These are phyloP conservation scores for Epicauta chinensis DNA, from an alignment of 1,140 invertebrate species.

Conservation along the genomic window DNA sequence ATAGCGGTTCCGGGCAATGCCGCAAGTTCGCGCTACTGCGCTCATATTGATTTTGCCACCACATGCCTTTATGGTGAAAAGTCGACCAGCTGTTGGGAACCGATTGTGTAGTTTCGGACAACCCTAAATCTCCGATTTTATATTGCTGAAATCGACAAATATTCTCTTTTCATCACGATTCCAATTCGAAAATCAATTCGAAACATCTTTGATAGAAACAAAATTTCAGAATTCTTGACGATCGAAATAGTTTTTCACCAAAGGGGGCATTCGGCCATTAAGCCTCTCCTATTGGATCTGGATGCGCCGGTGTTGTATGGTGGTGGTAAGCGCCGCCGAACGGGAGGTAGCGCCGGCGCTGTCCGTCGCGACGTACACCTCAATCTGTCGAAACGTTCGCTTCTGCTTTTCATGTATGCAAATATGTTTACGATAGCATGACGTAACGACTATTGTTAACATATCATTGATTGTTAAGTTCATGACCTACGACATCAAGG, in stretches of 20 bases:
- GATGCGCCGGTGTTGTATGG: slow-evolving; percentile 18
- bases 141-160: too few species aligned
- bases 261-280: slow-evolving; percentile 27
- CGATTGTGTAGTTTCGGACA: slow-evolving; percentile 9
- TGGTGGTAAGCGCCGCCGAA: neutral
- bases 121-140: too few species aligned
- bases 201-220: too few species aligned
- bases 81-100: slow-evolving; percentile 21
- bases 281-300: slow-evolving; percentile 27
- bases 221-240: too few species aligned
- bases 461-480: slow-evolving; percentile 43
- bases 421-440: slow-evolving; percentile 40
- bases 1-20: slow-evolving; percentile 26
- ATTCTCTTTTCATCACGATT: too few species aligned
- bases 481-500: slow-evolving; percentile 36
- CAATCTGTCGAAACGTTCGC: neutral
- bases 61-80: slow-evolving; percentile 23
- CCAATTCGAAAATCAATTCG: too few species aligned
- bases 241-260: neutral
- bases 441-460: slow-evolving; percentile 42
- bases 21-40: slow-evolving; percentile 25
- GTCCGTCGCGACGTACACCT: slow-evolving; percentile 2
- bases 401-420: slow-evolving; percentile 33
- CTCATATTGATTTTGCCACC: slow-evolving; percentile 28
- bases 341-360: slow-evolving; percentile 1